Conservation (phyloP, 37 sponge, comb jelly and placozoan species). For the Theonella swinhoei region DNA sequence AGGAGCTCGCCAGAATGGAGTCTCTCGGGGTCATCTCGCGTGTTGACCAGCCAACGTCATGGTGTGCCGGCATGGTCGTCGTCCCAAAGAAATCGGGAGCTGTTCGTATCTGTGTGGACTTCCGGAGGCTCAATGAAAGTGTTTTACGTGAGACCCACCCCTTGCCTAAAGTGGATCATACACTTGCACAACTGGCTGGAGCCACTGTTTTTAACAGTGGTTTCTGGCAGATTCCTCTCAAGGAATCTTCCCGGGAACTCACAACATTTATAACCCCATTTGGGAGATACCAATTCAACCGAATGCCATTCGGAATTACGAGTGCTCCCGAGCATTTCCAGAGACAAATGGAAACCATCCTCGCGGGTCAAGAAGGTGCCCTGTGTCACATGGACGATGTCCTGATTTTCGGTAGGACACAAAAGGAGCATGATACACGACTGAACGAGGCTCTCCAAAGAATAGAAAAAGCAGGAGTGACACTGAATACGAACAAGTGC, state of each 20-base stretch:
- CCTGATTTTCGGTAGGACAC: conserved; percentile 25
- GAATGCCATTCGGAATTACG: conserved; percentile 6
- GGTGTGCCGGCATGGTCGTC: too few relatives aligned
- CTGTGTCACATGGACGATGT: conserved; percentile 54
- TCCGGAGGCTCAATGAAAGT: conserved; percentile 3
- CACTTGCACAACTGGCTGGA: background rate
- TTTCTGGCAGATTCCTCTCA: conserved; percentile 5
- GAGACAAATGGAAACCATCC: conserved; percentile 26
- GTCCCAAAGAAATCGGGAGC: conserved; percentile 26
- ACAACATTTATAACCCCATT: conserved; percentile 1
- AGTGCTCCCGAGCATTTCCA: conserved; percentile 53
- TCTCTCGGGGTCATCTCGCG: conserved; percentile 10
- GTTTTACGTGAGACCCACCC: conserved; percentile 6
- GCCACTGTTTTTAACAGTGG: conserved; percentile 1
- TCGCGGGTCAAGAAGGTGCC: conserved; percentile 43
- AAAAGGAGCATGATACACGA: conserved; percentile 41
- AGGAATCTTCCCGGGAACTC: background rate
- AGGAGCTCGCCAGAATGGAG: conserved; percentile 35
- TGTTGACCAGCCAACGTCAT: conserved; percentile 43
- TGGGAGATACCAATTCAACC: background rate
- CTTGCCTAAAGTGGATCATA: background rate
- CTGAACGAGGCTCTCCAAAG: conserved; percentile 38
- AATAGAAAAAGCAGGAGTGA: conserved; percentile 26
- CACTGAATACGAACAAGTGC: conserved; percentile 52
- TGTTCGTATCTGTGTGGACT: conserved; percentile 44